Evolutionary conservation across 2,113 vertebrate species (phyloP).

Genomic region (Alethe castanea): DNA sequence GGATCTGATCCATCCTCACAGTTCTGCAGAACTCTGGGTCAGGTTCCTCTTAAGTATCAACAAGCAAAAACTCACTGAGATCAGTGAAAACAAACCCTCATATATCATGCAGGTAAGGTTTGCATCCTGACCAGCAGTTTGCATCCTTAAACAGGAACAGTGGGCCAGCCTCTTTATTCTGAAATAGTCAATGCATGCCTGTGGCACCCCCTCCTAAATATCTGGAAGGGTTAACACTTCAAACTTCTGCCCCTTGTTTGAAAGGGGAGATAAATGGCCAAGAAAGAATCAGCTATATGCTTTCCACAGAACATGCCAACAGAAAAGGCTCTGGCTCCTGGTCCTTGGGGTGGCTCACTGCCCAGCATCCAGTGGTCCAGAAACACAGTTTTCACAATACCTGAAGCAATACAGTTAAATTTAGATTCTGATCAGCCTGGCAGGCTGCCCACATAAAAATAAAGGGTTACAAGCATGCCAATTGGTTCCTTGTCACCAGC

Average conservation of each 20-base stretch:
- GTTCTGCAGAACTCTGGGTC: neutral
- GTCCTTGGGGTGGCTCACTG: neutral
- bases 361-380: conserved; percentile 46
- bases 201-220: neutral
- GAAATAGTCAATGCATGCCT: neutral
- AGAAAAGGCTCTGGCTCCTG: conserved; percentile 47
- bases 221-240: conserved; percentile 31
- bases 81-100: neutral
- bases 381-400: conserved; percentile 40
- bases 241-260: conserved; percentile 6
- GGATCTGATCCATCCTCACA: neutral
- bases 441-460: neutral
- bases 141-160: neutral
- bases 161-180: neutral
- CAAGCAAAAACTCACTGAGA: neutral
- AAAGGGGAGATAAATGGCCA: neutral
- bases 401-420: conserved; percentile 31
- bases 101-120: rapidly evolving
- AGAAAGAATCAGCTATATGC: conserved; percentile 34
- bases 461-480: neutral
- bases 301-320: conserved; percentile 44
- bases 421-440: conserved; percentile 16
- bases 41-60: neutral
- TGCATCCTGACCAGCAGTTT: neutral
- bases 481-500: neutral